These are phyloP conservation scores for Ditylenchus weischeri DNA, from an alignment of 2,888 invertebrate species.

Conservation along the genomic window DNA sequence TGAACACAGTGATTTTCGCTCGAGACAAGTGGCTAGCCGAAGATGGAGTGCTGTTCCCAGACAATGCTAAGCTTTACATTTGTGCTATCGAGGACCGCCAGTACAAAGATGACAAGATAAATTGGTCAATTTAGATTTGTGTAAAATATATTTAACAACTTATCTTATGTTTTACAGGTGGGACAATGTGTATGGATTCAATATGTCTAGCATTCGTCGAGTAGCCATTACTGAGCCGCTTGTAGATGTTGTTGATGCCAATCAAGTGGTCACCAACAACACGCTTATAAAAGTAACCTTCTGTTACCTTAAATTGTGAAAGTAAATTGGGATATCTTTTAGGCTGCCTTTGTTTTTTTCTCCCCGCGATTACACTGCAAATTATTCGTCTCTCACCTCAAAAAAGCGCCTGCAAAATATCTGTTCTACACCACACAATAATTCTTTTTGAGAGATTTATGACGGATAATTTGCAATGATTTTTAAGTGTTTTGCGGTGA, in stretches of 20 bases:
- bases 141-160: background rate
- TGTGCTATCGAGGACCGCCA: slow-evolving; percentile 82
- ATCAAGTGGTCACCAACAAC: slow-evolving; percentile 93
- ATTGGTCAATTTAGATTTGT: slow-evolving; percentile 67
- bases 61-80: slow-evolving; percentile 85
- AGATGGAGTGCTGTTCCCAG: slow-evolving; percentile 85
- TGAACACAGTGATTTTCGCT: slow-evolving; percentile 94
- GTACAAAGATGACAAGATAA: slow-evolving; percentile 99
- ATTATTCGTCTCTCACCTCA: too few relatives aligned
- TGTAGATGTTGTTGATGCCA: slow-evolving; percentile 96
- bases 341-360: too few relatives aligned
- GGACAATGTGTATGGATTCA: slow-evolving; percentile 99
- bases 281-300: slow-evolving; percentile 75
- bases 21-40: slow-evolving; percentile 87
- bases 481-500: too few relatives aligned
- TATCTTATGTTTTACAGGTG: slow-evolving; percentile 67
- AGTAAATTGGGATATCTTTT: too few relatives aligned
- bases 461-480: too few relatives aligned
- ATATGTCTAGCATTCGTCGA: slow-evolving; percentile 96
- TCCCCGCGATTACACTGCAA: too few relatives aligned
- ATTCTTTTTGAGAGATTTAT: too few relatives aligned
- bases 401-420: too few relatives aligned
- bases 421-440: too few relatives aligned
- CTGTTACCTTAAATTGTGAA: too few relatives aligned
- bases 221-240: slow-evolving; percentile 96